Percentiles rank a stretch among this genome's conserved stretches.
Conservation (phyloP, 1,140 invertebrate genomes). For the Platyscapa corneri region DNA sequence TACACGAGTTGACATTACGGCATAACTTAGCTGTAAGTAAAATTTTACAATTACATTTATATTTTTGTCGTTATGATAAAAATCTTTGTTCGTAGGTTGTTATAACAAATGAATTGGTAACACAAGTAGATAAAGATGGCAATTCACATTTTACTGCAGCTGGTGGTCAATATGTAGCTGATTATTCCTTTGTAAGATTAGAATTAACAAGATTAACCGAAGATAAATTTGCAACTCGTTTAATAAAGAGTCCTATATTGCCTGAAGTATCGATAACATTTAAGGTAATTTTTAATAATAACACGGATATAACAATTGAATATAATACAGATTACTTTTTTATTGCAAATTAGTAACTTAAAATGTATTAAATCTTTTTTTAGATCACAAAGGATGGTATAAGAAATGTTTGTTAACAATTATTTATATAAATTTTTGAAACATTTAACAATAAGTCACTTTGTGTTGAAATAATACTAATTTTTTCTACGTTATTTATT, state of each 20-base stretch:
- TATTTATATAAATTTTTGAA: conserved; percentile 21
- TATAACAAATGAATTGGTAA: conserved; percentile 63
- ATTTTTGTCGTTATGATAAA: background rate
- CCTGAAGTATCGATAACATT: conserved; percentile 59
- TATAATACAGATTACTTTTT: conserved; percentile 8
- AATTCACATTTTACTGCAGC: conserved; percentile 58
- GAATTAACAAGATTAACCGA: conserved; percentile 56
- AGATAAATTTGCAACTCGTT: conserved; percentile 59
- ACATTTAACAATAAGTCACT: conserved; percentile 38
- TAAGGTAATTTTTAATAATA: conserved; percentile 56
- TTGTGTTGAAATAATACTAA: conserved; percentile 18
- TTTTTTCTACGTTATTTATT: conserved; percentile 10
- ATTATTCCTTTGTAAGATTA: conserved; percentile 59
- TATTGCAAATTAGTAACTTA: conserved; percentile 14
- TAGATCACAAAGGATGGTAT: conserved; percentile 74
- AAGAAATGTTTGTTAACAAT: conserved; percentile 68
- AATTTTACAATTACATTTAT: background rate
- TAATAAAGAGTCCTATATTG: conserved; percentile 60
- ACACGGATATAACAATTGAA: conserved; percentile 22
- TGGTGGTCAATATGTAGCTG: conserved; percentile 62
- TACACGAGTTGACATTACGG: conserved; percentile 56
- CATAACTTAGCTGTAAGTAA: conserved; percentile 58
- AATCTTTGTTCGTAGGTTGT: conserved; percentile 55
- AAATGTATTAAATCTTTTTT: conserved; percentile 41
- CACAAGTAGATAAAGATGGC: conserved; percentile 58